Conservation (phyloP, 2,797 vertebrate species). For the Trachops cirrhosus region DNA sequence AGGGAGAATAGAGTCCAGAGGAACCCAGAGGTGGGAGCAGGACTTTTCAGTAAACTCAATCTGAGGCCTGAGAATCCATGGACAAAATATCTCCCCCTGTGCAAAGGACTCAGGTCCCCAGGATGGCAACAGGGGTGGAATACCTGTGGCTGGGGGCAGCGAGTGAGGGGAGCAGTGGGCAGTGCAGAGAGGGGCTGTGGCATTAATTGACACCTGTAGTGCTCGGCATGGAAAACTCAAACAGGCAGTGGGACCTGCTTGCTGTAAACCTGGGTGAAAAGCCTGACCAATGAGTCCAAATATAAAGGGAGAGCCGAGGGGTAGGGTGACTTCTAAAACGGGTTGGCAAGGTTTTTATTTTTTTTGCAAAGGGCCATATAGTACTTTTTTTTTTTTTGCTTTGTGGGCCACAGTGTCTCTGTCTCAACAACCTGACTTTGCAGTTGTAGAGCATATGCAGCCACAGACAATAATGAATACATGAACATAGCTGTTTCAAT, state of each 20-base stretch:
- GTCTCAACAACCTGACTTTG: not conserved
- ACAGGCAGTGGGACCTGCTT: not conserved
- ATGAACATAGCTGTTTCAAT: not conserved
- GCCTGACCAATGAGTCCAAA: not conserved
- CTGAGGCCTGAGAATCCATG: conserved; percentile 18
- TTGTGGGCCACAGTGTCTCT: not conserved
- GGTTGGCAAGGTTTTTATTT: not conserved
- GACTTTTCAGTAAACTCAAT: conserved; percentile 36
- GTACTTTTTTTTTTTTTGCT: not conserved
- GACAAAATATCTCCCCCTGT: not conserved
- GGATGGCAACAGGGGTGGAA: not conserved
- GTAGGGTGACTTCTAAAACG: not conserved
- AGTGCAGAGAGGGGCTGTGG: not conserved
- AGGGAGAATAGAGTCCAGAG: conserved; percentile 45
- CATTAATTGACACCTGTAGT: not conserved
- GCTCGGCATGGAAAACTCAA: not conserved
- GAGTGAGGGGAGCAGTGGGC: accelerated
- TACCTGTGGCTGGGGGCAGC: not conserved
- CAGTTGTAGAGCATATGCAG: not conserved
- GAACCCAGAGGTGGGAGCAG: conserved; percentile 44
- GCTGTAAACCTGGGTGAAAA: not conserved
- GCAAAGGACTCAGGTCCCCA: not conserved
- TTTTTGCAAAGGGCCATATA: not conserved
- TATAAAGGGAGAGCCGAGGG: not conserved
- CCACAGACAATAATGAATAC: not conserved